These are phyloP conservation scores for Muschampia plurimacula DNA, from an alignment of 2,888 invertebrate genomes.

Conservation along the genomic window DNA sequence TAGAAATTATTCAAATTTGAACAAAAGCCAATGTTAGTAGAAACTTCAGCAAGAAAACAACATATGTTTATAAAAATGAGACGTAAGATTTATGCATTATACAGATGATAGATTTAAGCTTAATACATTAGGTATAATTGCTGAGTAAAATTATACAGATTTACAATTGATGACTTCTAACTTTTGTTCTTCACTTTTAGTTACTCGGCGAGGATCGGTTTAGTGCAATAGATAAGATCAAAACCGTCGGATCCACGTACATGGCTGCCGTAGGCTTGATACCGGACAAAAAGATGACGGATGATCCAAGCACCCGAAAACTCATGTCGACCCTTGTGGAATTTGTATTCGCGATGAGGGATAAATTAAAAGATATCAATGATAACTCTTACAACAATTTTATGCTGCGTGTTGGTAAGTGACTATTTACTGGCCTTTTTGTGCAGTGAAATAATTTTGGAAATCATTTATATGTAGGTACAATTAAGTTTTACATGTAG, in stretches of 20 bases:
- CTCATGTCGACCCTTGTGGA: conserved; percentile 93
- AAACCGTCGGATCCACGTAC: conserved; percentile 96
- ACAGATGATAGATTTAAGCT: no score
- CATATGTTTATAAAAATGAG: no score
- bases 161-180: no score
- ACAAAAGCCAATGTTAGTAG: no score
- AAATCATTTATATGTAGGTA: no score
- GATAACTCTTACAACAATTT: conserved; percentile 97
- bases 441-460: no score
- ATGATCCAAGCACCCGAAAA: conserved; percentile 83
- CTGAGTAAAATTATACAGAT: not conserved
- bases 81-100: no score
- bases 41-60: no score
- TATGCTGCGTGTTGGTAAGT: conserved; percentile 94
- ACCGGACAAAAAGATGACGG: conserved; percentile 90
- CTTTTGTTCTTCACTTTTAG: conserved; percentile 66
- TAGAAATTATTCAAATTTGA: no score
- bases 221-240: conserved; percentile 95
- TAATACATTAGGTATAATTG: no score
- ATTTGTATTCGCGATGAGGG: conserved; percentile 95
- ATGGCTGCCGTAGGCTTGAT: conserved; percentile 97
- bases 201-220: conserved; percentile 94
- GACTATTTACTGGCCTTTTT: not conserved
- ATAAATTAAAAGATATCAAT: conserved; percentile 94
- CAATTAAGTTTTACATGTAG: no score